A percentile compares a stretch with the other conserved stretches of the same genome.
Conservation (phyloP, 2,888 invertebrate genomes). For the Drosophila stalkeri region DNA sequence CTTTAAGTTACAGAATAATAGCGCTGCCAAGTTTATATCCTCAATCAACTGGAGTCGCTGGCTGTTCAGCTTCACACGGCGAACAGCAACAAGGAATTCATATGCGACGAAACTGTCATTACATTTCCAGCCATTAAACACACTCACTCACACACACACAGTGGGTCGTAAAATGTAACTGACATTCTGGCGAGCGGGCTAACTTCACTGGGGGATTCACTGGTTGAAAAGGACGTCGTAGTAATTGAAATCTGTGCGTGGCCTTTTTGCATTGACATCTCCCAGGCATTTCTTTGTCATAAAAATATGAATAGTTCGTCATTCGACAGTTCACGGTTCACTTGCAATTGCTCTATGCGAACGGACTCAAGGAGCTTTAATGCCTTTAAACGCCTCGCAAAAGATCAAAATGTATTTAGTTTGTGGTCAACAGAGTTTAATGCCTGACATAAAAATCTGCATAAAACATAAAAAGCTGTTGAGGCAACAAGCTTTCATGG, state of each 20-base stretch:
- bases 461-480: constrained; percentile 1
- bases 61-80: constrained; percentile 10
- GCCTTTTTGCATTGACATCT: constrained; percentile 18
- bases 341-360: constrained; percentile 2
- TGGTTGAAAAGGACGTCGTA: constrained; percentile 8
- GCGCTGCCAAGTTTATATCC: constrained; percentile 20
- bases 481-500: neutral
- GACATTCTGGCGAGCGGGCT: constrained; percentile 42
- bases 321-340: constrained; percentile 6
- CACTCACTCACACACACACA: constrained; percentile 40
- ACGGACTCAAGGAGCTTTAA: constrained; percentile 20
- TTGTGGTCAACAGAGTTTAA: constrained; percentile 5
- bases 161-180: constrained; percentile 65
- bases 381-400: neutral
- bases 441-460: constrained; percentile 17
- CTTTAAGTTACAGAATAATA: constrained; percentile 36
- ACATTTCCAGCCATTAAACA: constrained; percentile 75
- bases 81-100: constrained; percentile 43
- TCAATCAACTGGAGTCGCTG: constrained; percentile 29
- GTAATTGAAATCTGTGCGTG: constrained; percentile 66
- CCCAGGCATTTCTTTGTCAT: constrained; percentile 46
- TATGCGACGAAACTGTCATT: constrained; percentile 55
- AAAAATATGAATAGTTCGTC: constrained; percentile 61
- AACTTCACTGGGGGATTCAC: neutral
- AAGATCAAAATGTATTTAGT: neutral